Base-by-base conservation (phyloP, 2,888 invertebrate species). In the Pyrocoelia pectoralis region DNA sequence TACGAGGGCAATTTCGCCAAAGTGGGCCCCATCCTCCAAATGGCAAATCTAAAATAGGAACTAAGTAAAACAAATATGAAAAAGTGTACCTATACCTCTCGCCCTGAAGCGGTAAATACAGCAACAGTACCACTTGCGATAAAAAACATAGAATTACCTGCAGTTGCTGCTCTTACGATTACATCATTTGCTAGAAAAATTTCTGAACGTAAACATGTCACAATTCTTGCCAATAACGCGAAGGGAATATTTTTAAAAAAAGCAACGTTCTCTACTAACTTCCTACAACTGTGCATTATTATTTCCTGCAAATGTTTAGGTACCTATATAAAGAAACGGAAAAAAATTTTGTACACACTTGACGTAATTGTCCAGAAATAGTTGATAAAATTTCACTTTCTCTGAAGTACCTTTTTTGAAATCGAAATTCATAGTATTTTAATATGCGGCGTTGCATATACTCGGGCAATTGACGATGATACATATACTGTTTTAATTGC, bases 351-450 rank as follows among this genome's bases (percentile, higher is more conserved):
- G 50, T 76, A 51, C 56, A 43, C 68, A 79, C 80, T 69, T 81
- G 80, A 65, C 77, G 72, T 29, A 82, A 62, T 65, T 80, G 81
- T 61, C 86, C 85, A 29, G 88, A 87, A 8, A 88, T 78, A 2
- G 84, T 84, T 1, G 79, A 72, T 8, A 85, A 76, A 49, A 87
- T 85, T 33, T 82, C 81, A 4, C 82, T 81, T 69, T 88, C 88
- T 69, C 84, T 82, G 73, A 86, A 88, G 72, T 85, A 88, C 56
- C 81, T 80, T 66, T 84, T 84, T 70, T 85, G 85, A 72, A 84
- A 88, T 61, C 83, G 82, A 74, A 86, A 86, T 62, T 84, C 83
- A 72, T 87, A 88, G 73, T 86, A 88, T 1, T 80, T 79, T 8
- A 84, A 76, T n/a, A 88, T 81, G n/a, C 86, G 82, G 19, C 81